phyloP scores from a whole-genome alignment of 2,797 vertebrate genomes.

The Eulemur coronatus region DNA sequence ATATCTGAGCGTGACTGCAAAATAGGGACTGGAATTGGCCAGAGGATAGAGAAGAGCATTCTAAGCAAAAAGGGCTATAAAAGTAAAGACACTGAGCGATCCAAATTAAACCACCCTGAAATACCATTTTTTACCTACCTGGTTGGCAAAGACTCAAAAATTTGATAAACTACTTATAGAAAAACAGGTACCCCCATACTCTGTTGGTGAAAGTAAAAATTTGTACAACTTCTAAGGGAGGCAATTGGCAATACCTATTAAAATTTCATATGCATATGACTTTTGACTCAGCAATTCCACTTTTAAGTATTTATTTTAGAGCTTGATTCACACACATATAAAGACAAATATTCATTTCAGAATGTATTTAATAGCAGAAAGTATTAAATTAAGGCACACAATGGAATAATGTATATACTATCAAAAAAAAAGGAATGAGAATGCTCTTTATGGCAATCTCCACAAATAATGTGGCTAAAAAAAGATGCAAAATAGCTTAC shows the following conservation, averaged over 20 bases:
- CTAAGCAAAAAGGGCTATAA: not conserved
- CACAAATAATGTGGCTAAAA: not conserved
- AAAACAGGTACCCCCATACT: not conserved
- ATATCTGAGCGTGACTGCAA: not conserved
- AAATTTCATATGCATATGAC: not conserved
- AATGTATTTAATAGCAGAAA: not conserved
- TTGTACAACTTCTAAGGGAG: not conserved
- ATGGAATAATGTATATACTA: not conserved
- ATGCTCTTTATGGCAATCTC: not conserved
- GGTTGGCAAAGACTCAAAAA: not conserved
- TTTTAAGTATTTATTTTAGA: not conserved
- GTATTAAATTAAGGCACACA: not conserved
- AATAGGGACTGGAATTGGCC: not conserved
- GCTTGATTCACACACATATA: not conserved
- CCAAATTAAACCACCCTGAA: not conserved
- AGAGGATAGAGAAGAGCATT: not conserved
- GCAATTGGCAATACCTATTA: not conserved
- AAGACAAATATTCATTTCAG: not conserved
- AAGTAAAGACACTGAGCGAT: not conserved
- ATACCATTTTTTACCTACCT: not conserved
- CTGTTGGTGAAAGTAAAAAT: not conserved
- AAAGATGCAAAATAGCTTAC: not conserved
- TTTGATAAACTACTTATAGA: not conserved
- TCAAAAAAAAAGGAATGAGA: not conserved
- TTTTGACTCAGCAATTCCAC: not conserved